phyloP scores from a whole-genome alignment of 2,113 vertebrate species.

The Apteryx owenii region DNA sequence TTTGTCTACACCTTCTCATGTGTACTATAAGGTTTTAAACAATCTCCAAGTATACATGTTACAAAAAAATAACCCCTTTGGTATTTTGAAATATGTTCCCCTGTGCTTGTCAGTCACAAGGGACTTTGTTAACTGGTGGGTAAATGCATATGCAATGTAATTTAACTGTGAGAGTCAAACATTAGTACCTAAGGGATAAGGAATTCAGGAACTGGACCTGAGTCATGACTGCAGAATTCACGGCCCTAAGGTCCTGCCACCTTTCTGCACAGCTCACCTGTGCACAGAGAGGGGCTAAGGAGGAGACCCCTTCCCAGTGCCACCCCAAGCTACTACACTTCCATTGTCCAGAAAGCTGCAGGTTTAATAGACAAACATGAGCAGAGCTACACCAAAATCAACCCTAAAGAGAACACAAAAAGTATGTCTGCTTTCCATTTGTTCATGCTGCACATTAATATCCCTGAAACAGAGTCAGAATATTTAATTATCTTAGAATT shows the following conservation, averaged over 20 bases:
- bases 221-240: background rate
- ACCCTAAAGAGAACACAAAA: background rate
- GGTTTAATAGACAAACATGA: background rate
- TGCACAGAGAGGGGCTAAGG: background rate
- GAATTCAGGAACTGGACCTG: background rate
- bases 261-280: background rate
- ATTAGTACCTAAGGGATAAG: accelerated
- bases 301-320: background rate
- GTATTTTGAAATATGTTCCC: background rate
- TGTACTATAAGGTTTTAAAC: background rate
- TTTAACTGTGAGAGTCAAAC: background rate
- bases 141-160: accelerated
- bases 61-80: background rate
- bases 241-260: background rate
- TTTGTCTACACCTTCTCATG: background rate
- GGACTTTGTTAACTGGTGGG: background rate
- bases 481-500: background rate
- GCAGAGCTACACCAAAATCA: background rate
- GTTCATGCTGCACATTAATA: background rate
- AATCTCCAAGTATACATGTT: background rate
- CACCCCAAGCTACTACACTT: background rate
- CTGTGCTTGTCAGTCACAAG: background rate
- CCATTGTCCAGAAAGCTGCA: background rate
- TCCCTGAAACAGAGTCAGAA: background rate
- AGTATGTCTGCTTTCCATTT: background rate